Evolutionary conservation across 2,888 invertebrate genomes (phyloP), one percentile per base, ranked within the genome.

Genomic region (Syrphus vitripennis): DNA sequence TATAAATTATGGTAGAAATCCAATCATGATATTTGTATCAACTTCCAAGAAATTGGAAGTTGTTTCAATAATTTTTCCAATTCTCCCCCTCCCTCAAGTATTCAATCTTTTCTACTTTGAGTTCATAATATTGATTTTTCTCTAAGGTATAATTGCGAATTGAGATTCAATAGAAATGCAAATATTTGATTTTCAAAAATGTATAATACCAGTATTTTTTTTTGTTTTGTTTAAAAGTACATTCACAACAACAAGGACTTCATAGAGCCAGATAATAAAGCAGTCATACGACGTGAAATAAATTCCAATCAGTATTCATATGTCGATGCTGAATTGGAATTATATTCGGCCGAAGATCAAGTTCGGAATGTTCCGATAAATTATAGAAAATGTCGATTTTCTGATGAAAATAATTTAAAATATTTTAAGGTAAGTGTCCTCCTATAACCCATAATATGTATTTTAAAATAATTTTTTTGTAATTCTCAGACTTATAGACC

Each of bases 331-430:
- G 26, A 89, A 10, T 55, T 91, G 5, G 79, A 75, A 4, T 69
- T 90, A n/a, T 87, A 88, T 21, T 88, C 89, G 14, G 90, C 91
- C 0, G 91, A 90, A 67, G 72, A 59, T 0, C 90, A 90, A 59
- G 90, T 92, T 3, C 88, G 89, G 6, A 87, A 90, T 74, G 71
- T 92, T 21, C 91, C 92, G 0, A 89, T 91, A 19, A 87, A 89
- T 24, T 90, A 90, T 87, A 88, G 92, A 57, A 92, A 91, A 86
- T 92, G 92, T 80, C 90, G 91, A 31, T 92, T 91, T 57, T 71
- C 61, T 1, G 87, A 90, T 61, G 92, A 92, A 82, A 90, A 90
- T 55, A 88, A 90, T 78, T 89, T 92, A 0, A 42, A 90, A 48
- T 91, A 90, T 79, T 92, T 89, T 69, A 83, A 86, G 26, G 92